Evolutionary conservation across 2,888 invertebrate species (phyloP).

Genomic region (Chymomyza procnemis): DNA sequence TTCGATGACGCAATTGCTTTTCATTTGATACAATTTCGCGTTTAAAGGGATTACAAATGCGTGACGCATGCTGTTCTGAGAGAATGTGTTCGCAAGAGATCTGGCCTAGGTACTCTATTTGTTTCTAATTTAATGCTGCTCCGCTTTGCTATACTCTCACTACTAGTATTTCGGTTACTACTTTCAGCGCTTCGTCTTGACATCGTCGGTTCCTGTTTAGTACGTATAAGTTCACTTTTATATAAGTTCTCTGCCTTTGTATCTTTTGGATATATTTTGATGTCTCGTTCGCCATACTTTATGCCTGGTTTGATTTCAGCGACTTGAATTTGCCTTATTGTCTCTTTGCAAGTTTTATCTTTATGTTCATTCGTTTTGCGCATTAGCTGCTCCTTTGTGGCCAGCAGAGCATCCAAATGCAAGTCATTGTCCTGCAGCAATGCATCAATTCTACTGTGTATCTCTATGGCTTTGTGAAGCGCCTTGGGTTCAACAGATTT

Average conservation of each 20-base stretch:
- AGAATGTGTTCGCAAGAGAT: background rate
- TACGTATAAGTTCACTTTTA: background rate
- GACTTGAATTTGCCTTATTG: background rate
- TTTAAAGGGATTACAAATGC: conserved; percentile 47
- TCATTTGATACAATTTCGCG: conserved; percentile 56
- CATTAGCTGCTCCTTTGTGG: conserved; percentile 51
- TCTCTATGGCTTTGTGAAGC: conserved; percentile 57
- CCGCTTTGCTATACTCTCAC: background rate
- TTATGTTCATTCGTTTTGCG: conserved; percentile 60
- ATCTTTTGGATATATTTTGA: no score
- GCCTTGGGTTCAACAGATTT: conserved; percentile 4
- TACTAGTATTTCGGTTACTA: background rate
- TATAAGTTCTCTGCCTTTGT: background rate
- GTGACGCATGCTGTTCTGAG: conserved; percentile 7
- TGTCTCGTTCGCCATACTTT: background rate
- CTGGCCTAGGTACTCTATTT: background rate
- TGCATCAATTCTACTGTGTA: conserved; percentile 72
- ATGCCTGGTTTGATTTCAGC: background rate
- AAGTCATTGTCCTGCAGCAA: conserved; percentile 70
- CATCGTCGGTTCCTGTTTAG: conserved; percentile 9
- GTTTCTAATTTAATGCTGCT: background rate
- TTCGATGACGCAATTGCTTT: background rate
- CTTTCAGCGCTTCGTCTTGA: background rate
- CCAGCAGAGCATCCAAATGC: conserved; percentile 61
- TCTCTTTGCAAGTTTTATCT: conserved; percentile 21